Conservation (phyloP, 2,113 vertebrate genomes). For the Strix aluco region DNA sequence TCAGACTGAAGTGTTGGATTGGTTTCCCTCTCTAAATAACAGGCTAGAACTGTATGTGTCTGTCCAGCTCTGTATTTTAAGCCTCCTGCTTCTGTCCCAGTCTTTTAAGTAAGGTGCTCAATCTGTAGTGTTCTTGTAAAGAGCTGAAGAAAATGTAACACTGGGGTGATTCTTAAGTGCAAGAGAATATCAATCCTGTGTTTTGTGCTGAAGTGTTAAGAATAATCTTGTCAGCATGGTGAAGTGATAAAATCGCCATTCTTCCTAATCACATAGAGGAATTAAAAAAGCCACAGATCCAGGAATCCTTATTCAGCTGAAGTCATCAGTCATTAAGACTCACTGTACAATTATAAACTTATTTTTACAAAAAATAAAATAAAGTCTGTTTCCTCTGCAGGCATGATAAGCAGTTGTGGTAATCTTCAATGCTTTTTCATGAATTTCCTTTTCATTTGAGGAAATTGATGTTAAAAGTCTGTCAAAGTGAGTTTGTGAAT, state of each 20-base stretch:
- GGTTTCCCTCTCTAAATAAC: not conserved
- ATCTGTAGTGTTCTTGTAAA: not conserved
- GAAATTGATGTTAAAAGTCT: not conserved
- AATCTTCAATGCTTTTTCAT: not conserved
- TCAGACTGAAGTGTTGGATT: not conserved
- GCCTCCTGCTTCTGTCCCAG: not conserved
- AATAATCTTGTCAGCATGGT: not conserved
- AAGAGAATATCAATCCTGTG: not conserved
- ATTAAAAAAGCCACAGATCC: not conserved
- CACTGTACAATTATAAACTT: not conserved
- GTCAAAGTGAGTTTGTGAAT: not conserved
- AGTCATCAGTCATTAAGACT: not conserved
- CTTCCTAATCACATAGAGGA: not conserved
- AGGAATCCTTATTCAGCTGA: not conserved
- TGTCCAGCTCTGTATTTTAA: not conserved
- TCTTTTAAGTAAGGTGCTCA: not conserved
- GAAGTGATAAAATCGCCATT: constrained; percentile 5
- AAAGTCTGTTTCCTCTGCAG: not conserved
- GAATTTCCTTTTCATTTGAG: not conserved
- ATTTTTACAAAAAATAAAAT: not conserved
- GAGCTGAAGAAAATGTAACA: not conserved
- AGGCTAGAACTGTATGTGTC: accelerated
- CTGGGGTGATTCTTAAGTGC: not conserved
- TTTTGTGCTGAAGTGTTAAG: constrained; percentile 4
- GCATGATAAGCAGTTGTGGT: not conserved